phyloP scores from a whole-genome alignment of 2,888 invertebrate species.

The Leptopilina myrica region DNA sequence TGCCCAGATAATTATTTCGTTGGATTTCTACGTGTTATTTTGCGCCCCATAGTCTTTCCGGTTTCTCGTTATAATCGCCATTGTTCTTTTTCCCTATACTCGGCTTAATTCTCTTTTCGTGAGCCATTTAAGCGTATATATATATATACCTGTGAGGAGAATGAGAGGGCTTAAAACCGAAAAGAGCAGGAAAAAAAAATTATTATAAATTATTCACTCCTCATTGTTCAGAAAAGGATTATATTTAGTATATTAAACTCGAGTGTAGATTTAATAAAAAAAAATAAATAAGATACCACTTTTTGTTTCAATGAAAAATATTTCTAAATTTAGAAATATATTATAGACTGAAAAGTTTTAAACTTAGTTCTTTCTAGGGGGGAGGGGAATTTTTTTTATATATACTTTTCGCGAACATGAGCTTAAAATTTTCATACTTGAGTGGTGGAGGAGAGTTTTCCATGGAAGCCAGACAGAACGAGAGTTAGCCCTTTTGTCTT shows the following conservation, averaged over 20 bases:
- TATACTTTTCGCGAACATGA: conserved; percentile 16
- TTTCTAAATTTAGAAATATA: not conserved
- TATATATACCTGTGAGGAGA: not conserved
- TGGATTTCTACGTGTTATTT: conserved; percentile 66
- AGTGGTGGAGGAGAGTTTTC: conserved; percentile 25
- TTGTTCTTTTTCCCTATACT: conserved; percentile 61
- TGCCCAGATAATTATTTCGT: conserved; percentile 73
- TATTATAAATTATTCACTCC: conserved; percentile 29
- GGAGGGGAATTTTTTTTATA: not conserved
- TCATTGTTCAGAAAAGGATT: conserved; percentile 5
- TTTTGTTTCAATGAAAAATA: not conserved
- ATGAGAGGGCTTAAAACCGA: not conserved
- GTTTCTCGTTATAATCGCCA: conserved; percentile 63
- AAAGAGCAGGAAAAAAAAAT: not conserved
- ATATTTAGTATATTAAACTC: not conserved
- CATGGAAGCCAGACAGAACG: conserved; percentile 52
- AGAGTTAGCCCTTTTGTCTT: conserved; percentile 51
- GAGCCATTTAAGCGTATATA: conserved; percentile 47
- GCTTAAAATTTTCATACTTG: conserved; percentile 38
- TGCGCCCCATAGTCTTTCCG: conserved; percentile 50
- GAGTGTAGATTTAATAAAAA: not conserved
- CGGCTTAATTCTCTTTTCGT: conserved; percentile 55
- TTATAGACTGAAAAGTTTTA: not conserved
- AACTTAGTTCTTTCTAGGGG: not conserved
- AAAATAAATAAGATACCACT: not conserved